Conservation (phyloP, 2,113 vertebrate genomes). For the Empidonax traillii region DNA sequence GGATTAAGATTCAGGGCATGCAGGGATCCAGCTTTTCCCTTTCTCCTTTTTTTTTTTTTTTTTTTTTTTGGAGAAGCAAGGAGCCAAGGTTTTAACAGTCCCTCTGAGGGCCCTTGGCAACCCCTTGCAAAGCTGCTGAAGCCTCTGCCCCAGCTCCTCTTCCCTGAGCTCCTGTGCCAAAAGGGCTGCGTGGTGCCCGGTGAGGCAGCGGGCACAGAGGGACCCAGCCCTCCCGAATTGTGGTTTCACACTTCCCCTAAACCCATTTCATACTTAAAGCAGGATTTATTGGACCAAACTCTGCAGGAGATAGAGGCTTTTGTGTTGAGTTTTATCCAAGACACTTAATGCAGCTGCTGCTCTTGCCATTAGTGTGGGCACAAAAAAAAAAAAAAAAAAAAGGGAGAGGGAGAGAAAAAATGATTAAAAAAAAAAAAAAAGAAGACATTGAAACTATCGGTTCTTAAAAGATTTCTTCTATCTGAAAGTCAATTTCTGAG, state of each 20-base stretch:
- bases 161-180: not conserved
- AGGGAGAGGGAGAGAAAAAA: rapidly evolving
- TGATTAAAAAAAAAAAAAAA: not conserved
- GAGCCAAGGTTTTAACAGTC: conserved; percentile 22
- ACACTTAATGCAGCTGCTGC: conserved; percentile 39
- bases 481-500: not conserved
- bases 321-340: conserved; percentile 53
- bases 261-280: not conserved
- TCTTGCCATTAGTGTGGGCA: not conserved
- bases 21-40: not conserved
- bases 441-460: not conserved
- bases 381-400: not conserved
- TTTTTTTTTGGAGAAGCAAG: not conserved
- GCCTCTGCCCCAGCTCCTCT: not conserved
- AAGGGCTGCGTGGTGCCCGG: not conserved
- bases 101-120: not conserved
- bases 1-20: conserved; percentile 56
- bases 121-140: not conserved
- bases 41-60: not conserved
- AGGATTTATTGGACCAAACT: conserved; percentile 42
- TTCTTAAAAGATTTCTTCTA: conserved; percentile 2
- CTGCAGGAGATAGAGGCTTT: conserved; percentile 35
- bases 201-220: not conserved
- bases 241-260: not conserved
- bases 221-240: not conserved